Evolutionary conservation across 1,140 invertebrate genomes (phyloP).

Genomic region (Cotesia chilonis): DNA sequence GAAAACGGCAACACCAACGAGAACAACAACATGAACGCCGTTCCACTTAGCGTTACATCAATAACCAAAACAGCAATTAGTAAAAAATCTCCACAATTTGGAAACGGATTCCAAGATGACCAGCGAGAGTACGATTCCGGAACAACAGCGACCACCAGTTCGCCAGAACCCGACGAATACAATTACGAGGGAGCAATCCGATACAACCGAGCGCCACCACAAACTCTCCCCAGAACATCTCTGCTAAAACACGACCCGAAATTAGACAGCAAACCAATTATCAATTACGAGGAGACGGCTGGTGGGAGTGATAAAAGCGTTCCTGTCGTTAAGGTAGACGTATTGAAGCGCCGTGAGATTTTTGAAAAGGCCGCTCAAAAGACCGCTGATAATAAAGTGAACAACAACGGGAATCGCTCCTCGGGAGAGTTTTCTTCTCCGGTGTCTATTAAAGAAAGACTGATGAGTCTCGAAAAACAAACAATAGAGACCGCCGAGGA

Average conservation of each 20-base stretch:
- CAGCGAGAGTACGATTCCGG: slow-evolving; percentile 69
- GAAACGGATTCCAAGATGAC: slow-evolving; percentile 45
- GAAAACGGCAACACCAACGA: slow-evolving; percentile 60
- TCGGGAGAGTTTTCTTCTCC: slow-evolving; percentile 71
- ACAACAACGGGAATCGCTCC: slow-evolving; percentile 58
- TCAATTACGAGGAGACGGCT: slow-evolving; percentile 21
- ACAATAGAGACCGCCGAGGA: slow-evolving; percentile 51
- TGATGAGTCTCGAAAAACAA: slow-evolving; percentile 73
- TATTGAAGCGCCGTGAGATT: slow-evolving; percentile 81
- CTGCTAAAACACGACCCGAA: slow-evolving; percentile 58
- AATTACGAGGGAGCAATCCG: slow-evolving; percentile 88
- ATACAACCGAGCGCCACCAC: slow-evolving; percentile 73
- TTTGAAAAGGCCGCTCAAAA: slow-evolving; percentile 73
- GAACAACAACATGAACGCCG: slow-evolving; percentile 49
- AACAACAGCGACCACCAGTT: slow-evolving; percentile 70
- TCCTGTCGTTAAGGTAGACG: slow-evolving; percentile 77
- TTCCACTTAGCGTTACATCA: slow-evolving; percentile 42
- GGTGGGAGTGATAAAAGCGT: slow-evolving; percentile 65
- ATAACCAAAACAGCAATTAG: slow-evolving; percentile 39
- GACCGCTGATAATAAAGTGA: slow-evolving; percentile 49
- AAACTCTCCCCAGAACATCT: slow-evolving; percentile 63
- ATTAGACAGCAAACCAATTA: slow-evolving; percentile 50
- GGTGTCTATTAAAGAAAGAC: slow-evolving; percentile 76
- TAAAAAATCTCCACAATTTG: slow-evolving; percentile 42
- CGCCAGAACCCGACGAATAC: slow-evolving; percentile 77